Percentiles rank a stretch among this genome's conserved stretches.
Conservation (phyloP, 2,113 vertebrate genomes). For the Xyrauchen texanus region DNA sequence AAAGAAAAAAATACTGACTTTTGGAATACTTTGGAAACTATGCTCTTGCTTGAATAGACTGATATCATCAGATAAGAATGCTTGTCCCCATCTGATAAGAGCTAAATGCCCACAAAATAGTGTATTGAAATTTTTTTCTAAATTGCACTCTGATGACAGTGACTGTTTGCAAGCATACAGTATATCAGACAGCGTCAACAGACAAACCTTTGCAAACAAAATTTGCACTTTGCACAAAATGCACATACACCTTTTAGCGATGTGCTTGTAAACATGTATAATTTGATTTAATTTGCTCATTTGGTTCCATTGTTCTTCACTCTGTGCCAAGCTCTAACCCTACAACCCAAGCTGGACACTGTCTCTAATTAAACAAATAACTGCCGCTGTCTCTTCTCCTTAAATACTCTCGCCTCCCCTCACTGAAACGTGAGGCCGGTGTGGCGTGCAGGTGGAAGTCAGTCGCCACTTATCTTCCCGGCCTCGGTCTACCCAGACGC, state of each 20-base stretch:
- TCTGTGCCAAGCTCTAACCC: not conserved
- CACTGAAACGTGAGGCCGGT: no score
- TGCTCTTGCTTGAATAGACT: conserved; percentile 35
- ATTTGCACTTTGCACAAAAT: not conserved
- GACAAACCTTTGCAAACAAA: not conserved
- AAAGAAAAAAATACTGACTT: conserved; percentile 6
- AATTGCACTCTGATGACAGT: conserved; percentile 58
- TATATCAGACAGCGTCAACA: not conserved
- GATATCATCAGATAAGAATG: conserved; percentile 63
- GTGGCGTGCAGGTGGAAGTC: no score
- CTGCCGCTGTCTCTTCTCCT: no score
- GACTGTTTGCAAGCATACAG: conserved; percentile 37
- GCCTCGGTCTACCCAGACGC: no score
- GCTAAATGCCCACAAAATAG: conserved; percentile 64
- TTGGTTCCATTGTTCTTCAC: not conserved
- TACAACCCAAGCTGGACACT: not conserved
- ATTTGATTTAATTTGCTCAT: not conserved
- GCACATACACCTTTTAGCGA: not conserved
- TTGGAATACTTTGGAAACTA: conserved; percentile 45
- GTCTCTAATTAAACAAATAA: not conserved
- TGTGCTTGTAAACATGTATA: not conserved
- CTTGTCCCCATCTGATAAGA: conserved; percentile 77
- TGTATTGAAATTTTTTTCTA: conserved; percentile 60
- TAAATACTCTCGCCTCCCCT: no score
- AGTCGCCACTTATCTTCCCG: no score